Evolutionary conservation across 2,113 vertebrate genomes (phyloP).

Genomic region (Perca flavescens): DNA sequence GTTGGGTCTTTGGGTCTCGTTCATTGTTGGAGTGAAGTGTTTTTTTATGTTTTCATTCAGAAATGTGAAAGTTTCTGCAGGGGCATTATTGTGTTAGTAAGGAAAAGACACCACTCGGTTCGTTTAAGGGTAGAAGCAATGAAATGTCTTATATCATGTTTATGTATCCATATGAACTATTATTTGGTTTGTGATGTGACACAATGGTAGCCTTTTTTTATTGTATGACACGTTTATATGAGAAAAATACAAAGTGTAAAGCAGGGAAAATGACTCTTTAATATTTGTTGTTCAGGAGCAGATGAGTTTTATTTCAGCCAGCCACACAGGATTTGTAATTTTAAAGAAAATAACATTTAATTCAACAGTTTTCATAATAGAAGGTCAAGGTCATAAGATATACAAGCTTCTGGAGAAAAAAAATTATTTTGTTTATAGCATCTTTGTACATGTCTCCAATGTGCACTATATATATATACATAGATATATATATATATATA

Average conservation of each 20-base stretch:
- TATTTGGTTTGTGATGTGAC: constrained; percentile 61
- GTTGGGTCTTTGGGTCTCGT: constrained; percentile 47
- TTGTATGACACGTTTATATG: constrained; percentile 64
- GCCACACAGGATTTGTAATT: not conserved
- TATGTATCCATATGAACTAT: constrained; percentile 54
- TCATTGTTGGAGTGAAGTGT: constrained; percentile 72
- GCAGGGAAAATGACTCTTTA: constrained; percentile 61
- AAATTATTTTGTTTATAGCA: constrained; percentile 64
- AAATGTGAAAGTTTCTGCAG: constrained; percentile 81
- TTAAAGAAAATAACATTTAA: constrained; percentile 13
- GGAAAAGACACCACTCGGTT: constrained; percentile 66
- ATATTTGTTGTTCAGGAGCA: constrained; percentile 37
- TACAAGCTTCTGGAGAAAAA: constrained; percentile 56
- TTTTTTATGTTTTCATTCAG: constrained; percentile 73
- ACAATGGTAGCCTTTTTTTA: constrained; percentile 59
- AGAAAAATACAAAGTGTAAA: constrained; percentile 72
- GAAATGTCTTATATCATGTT: constrained; percentile 59
- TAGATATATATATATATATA: constrained; percentile 8
- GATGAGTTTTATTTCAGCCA: constrained; percentile 33
- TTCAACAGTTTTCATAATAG: constrained; percentile 34
- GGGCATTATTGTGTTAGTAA: constrained; percentile 80
- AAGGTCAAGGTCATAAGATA: constrained; percentile 18
- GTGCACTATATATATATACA: constrained; percentile 80
- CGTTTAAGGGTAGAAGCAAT: constrained; percentile 75
- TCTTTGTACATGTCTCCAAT: constrained; percentile 75